A percentile compares a stretch with the other conserved stretches of the same genome.
Evolutionary conservation across 2,113 vertebrate genomes (phyloP).

Genomic region (Halcyon malimbica): DNA sequence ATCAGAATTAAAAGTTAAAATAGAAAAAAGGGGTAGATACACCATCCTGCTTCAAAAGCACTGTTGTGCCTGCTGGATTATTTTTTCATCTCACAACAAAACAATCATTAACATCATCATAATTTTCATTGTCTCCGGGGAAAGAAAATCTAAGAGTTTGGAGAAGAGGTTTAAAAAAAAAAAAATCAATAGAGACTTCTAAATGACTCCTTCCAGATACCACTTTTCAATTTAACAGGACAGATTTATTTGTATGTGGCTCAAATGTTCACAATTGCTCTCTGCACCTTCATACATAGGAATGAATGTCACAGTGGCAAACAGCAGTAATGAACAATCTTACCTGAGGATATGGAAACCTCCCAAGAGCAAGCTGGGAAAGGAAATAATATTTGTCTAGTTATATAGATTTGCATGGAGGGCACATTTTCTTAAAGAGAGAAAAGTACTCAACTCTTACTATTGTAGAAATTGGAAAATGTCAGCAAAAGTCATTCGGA

Average conservation of each 20-base stretch:
- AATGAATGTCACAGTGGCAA: conserved; percentile 83
- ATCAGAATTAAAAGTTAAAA: background rate
- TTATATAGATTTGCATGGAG: conserved; percentile 82
- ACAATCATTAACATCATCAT: background rate
- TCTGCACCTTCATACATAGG: conserved; percentile 84
- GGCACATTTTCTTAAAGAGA: conserved; percentile 75
- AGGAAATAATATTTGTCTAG: conserved; percentile 84
- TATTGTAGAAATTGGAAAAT: conserved; percentile 10
- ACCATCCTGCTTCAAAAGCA: background rate
- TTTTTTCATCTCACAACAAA: conserved; percentile 26
- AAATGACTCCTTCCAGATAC: conserved; percentile 74
- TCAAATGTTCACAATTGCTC: conserved; percentile 77
- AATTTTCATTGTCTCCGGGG: conserved; percentile 29
- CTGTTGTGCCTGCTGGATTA: background rate
- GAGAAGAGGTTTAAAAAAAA: background rate
- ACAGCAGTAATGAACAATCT: conserved; percentile 80
- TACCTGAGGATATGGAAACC: conserved; percentile 99
- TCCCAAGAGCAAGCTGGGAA: conserved; percentile 93
- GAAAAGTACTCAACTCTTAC: conserved; percentile 68
- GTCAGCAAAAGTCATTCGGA: conserved; percentile 14
- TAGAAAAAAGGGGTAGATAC: background rate
- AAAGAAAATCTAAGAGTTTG: conserved; percentile 35
- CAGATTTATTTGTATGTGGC: conserved; percentile 81
- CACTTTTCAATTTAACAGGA: conserved; percentile 82
- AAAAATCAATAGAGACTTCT: conserved; percentile 74